phyloP scores from a whole-genome alignment of 2,113 vertebrate species.

The Poeciliopsis occidentalis region DNA sequence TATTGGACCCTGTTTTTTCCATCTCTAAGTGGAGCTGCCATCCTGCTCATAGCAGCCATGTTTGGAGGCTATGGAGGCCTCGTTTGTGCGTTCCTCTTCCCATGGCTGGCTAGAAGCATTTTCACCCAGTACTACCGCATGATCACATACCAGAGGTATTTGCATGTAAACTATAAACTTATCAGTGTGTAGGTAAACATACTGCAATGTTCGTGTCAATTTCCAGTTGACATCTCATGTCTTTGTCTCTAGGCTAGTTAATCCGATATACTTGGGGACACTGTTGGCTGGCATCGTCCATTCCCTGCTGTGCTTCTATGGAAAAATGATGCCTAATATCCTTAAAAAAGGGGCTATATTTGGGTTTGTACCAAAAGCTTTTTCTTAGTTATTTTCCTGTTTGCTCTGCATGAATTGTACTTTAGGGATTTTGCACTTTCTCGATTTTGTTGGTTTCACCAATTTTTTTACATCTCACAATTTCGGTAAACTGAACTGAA shows the following conservation, averaged over 20 bases:
- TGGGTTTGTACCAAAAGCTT: not conserved
- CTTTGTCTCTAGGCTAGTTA: no score
- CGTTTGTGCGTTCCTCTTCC: conserved; percentile 75
- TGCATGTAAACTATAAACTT: no score
- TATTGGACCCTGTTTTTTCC: conserved; percentile 81
- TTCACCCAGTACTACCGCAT: conserved; percentile 82
- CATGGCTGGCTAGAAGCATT: conserved; percentile 78
- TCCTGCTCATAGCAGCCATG: conserved; percentile 75
- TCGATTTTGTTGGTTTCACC: not conserved
- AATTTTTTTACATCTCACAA: not conserved
- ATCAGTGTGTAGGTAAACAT: no score
- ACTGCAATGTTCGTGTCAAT: no score
- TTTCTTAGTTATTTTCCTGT: not conserved
- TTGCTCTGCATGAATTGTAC: not conserved
- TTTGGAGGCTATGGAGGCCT: conserved; percentile 78
- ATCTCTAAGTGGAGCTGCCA: conserved; percentile 68
- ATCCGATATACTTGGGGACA: conserved; percentile 82
- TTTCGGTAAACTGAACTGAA: not conserved
- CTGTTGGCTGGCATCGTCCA: conserved; percentile 79
- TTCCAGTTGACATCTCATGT: no score
- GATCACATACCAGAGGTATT: no score
- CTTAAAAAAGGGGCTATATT: conserved; percentile 52
- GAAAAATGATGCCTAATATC: conserved; percentile 82
- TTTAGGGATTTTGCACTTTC: not conserved
- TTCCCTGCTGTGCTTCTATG: conserved; percentile 80